Base-by-base conservation (phyloP, 2,888 invertebrate genomes). In the Harmothoe impar region DNA sequence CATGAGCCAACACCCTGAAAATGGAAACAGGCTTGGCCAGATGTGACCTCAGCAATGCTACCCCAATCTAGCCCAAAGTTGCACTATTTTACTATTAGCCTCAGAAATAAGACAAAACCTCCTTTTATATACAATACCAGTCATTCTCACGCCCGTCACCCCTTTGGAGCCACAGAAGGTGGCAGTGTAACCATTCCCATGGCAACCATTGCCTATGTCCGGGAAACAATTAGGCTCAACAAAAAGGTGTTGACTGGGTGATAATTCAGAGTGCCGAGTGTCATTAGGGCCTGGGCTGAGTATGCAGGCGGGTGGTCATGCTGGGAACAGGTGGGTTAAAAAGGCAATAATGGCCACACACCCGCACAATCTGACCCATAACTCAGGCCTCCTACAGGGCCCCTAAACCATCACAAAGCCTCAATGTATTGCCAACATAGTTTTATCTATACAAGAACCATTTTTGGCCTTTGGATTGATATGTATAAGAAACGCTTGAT, bases 141-240 rank as follows among this genome's bases (percentile, higher is more conserved):
- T 10, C 43, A 7, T 10, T 43, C 62, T 72, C 29, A 33, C 35
- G 33, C 35, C 25, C 43, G 0, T 20, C 43, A 20, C 81, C 43
- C 3, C 17, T n/a, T n/a, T n/a, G 35, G 12, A 3, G 43, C 35
- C 43, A 17, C 81, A 62, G 1, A 3, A 62, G 62, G 23, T 20
- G 23, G 62, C 7, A n/a, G 62, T 20, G 33, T 84, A 84, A 84
- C 84, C 54, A 86, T 86, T 54, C 31, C 86, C 86, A 86, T 86
- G 86, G 86, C 86, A 86, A 54, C 86, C 29, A 86, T 54, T n/a
- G 52, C 56, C 86, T 56, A 86, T 86, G 86, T 54, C 54, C 52
- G 25, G 54, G 54, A 25, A 25, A 54, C 86, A 86, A 86, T 54
- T 52, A 86, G 86, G 86, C 29, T 20, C 51, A 29, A 86, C 52